phyloP scores from a whole-genome alignment of 2,797 vertebrate species.

The Atherinosoma microstoma region DNA sequence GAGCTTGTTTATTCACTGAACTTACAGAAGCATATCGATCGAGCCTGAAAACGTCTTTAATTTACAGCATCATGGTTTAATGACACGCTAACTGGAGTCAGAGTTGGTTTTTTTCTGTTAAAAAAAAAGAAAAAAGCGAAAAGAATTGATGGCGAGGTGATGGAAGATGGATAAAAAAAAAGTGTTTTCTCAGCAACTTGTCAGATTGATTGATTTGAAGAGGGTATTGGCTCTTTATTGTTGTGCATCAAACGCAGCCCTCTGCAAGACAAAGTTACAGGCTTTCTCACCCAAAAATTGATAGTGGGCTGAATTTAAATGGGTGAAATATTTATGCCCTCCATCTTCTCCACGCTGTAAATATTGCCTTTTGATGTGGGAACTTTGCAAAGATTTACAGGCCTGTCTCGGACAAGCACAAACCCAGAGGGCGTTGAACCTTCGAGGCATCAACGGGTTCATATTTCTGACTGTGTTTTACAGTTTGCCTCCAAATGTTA shows the following conservation, averaged over 20 bases:
- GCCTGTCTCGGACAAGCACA: slow-evolving; percentile 24
- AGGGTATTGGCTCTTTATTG: slow-evolving; percentile 42
- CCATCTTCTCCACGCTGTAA: slow-evolving; percentile 51
- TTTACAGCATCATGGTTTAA: slow-evolving; percentile 14
- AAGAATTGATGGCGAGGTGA: slow-evolving; percentile 21
- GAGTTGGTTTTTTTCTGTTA: slow-evolving; percentile 2
- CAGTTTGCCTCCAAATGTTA: slow-evolving; percentile 14
- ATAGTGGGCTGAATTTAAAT: slow-evolving; percentile 43
- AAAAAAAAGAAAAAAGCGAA: neutral
- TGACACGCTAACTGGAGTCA: slow-evolving; percentile 7
- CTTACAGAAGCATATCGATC: slow-evolving; percentile 40
- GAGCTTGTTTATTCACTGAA: slow-evolving; percentile 46
- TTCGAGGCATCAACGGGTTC: slow-evolving; percentile 7
- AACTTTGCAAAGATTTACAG: slow-evolving; percentile 54
- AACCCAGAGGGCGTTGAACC: slow-evolving; percentile 19
- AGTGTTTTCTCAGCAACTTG: slow-evolving; percentile 32
- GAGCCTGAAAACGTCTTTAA: slow-evolving; percentile 20
- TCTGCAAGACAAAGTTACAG: slow-evolving; percentile 30
- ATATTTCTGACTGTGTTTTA: slow-evolving; percentile 13
- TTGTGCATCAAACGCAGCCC: slow-evolving; percentile 22
- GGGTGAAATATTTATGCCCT: slow-evolving; percentile 61
- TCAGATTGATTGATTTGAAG: slow-evolving; percentile 56
- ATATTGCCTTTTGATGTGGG: slow-evolving; percentile 65
- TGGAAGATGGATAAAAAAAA: slow-evolving; percentile 11
- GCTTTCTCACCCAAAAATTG: slow-evolving; percentile 43